Base-by-base conservation (phyloP, 2,797 vertebrate species). In the Arnoldichthys spilopterus region DNA sequence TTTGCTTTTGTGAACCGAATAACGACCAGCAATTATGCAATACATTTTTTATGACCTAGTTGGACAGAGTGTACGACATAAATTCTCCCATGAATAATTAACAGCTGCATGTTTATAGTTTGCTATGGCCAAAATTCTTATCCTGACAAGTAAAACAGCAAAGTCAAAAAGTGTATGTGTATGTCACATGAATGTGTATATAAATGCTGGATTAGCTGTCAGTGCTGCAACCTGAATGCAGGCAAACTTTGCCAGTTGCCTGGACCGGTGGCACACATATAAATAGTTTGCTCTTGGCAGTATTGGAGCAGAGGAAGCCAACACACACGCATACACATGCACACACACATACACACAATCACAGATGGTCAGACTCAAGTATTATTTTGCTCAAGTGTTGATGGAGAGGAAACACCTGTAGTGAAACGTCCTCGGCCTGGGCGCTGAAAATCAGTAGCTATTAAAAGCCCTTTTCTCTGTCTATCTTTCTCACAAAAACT, bases 381-480 rank as follows among this genome's bases (percentile, higher is more conserved):
- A 80, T 84, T 91, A 88, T 91, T 91, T 87, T 85, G 78, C 76
- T 85, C 24, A 68, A 79, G 72, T 82, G 83, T 69, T 84, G 86
- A 85, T 76, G 79, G 86, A 82, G 85, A 91, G 88, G 91, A 94
- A 92, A 87, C 90, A 92, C 90, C 89, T 91, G 91, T 83, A 82
- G 37, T 81, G 84, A 54, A 70, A 86, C 85, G 20, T 85, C 78
- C 72, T 78, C 77, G 77, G 62, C 70, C 74, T 76, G 71, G 13
- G 53, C n/a, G 83, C 8, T 77, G 11, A 59, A 67, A 26, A 45
- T 32, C 63, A 70, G 63, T 69, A 70, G 77, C 28, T 37, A 73
- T 47, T 13, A 20, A 72, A 75, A 32, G 49, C 12, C 58, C 45
- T 6, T 71, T 45, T 45, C 22, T 47, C 67, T 64, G 72, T 74